Conservation (phyloP, 2,113 vertebrate species). For the Marcusenius ussheri region DNA sequence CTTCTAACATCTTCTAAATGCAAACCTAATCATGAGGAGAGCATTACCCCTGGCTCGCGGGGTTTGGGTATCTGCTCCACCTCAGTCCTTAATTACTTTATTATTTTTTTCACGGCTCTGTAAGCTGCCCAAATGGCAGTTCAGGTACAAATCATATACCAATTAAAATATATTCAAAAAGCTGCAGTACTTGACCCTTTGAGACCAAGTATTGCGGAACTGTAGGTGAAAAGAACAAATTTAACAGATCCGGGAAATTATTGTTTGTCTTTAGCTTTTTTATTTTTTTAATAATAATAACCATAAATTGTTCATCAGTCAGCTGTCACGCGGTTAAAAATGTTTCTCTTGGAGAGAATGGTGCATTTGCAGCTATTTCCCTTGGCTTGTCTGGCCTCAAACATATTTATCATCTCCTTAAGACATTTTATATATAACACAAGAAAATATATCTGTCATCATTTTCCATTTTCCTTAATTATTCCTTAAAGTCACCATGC, state of each 20-base stretch:
- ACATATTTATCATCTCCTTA: not conserved
- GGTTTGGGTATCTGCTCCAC: not conserved
- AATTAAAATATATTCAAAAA: conserved; percentile 5
- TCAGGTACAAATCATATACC: not conserved
- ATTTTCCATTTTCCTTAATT: not conserved
- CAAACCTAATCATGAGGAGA: not conserved
- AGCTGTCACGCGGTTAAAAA: not conserved
- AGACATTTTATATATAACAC: not conserved
- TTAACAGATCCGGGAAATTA: not conserved
- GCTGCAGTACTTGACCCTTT: not conserved
- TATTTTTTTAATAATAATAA: not conserved
- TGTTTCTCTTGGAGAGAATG: not conserved
- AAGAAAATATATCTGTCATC: not conserved
- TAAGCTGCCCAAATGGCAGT: not conserved
- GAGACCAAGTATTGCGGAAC: not conserved
- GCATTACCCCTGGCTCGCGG: not conserved
- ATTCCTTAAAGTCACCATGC: not conserved
- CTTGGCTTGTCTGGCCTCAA: not conserved
- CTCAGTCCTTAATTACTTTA: not conserved
- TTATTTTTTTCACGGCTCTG: not conserved
- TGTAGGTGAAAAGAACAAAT: not conserved
- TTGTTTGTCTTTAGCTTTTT: not conserved
- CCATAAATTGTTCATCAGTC: not conserved
- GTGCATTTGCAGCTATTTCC: not conserved
- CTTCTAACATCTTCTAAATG: not conserved